Conservation (phyloP, 1,140 invertebrate species). For the Drosophila ananassae region DNA sequence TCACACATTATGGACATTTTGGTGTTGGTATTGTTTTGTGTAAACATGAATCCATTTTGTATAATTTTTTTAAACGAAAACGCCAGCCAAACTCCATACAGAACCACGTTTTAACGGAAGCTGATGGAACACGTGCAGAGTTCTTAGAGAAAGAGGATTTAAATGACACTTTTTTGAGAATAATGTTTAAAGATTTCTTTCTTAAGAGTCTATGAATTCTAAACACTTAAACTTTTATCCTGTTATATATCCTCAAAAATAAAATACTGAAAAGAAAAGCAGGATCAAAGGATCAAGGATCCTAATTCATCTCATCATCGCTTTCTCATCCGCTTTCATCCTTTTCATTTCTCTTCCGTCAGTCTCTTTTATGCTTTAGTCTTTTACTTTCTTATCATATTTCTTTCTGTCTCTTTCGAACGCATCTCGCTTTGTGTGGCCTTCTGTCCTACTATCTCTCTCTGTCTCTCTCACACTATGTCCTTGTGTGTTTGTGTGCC, state of each 20-base stretch:
- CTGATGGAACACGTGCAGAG: background rate
- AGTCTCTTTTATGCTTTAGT: conserved; percentile 3
- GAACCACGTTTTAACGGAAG: conserved; percentile 8
- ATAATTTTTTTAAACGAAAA: conserved; percentile 8
- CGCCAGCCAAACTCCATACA: conserved; percentile 30
- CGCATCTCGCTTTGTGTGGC: conserved; percentile 26
- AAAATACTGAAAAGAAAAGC: background rate
- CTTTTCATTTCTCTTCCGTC: background rate
- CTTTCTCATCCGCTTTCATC: background rate
- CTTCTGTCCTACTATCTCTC: conserved; percentile 11
- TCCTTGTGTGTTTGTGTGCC: conserved; percentile 40
- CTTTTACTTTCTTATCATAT: background rate
- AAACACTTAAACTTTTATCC: too few species aligned
- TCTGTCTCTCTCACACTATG: conserved; percentile 10
- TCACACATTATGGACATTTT: conserved; percentile 20
- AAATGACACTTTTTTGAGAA: background rate
- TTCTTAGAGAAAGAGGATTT: background rate
- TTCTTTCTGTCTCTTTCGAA: conserved; percentile 5
- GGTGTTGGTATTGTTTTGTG: conserved; percentile 48
- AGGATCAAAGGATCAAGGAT: background rate
- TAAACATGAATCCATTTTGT: conserved; percentile 2
- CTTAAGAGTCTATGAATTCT: too few species aligned
- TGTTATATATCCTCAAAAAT: too few species aligned
- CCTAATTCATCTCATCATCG: conserved; percentile 12
- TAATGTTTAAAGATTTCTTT: too few species aligned